A percentile compares a stretch with the other conserved stretches of the same genome.
These are phyloP conservation scores for Syrmaticus mikado DNA, from an alignment of 2,113 vertebrate species.

Conservation along the genomic window DNA sequence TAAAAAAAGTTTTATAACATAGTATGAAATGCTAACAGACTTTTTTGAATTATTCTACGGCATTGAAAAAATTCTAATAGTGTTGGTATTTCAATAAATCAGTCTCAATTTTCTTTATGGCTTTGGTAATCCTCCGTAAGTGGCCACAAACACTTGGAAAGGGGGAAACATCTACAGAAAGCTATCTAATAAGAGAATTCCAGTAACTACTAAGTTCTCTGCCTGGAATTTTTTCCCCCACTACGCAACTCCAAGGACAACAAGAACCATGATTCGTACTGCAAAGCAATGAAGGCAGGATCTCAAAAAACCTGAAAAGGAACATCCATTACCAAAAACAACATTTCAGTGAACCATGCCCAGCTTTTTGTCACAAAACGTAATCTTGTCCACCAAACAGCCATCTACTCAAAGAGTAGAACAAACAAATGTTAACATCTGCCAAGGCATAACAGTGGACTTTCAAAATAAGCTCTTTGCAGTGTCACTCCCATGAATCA, in stretches of 20 bases:
- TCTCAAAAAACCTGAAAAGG: slow-evolving; percentile 9
- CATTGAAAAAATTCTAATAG: background rate
- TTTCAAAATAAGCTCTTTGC: background rate
- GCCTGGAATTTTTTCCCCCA: slow-evolving; percentile 1
- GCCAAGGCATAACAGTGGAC: background rate
- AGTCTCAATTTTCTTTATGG: background rate
- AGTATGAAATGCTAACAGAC: background rate
- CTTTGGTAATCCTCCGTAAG: background rate
- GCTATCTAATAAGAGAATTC: background rate
- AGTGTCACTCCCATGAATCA: background rate
- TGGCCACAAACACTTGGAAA: slow-evolving; percentile 5
- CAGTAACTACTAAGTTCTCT: slow-evolving; percentile 9
- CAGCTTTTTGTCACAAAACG: background rate
- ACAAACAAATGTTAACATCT: background rate
- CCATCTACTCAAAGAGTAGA: background rate
- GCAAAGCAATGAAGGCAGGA: background rate
- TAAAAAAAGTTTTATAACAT: background rate
- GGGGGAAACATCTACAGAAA: background rate
- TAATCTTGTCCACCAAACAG: background rate
- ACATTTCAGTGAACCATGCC: background rate
- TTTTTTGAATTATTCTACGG: background rate
- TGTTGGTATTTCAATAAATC: slow-evolving; percentile 1
- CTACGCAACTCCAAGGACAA: slow-evolving; percentile 41
- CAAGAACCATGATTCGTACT: background rate
- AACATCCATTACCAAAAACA: background rate